Conservation (phyloP, 2,113 vertebrate genomes). For the Callipepla squamata region DNA sequence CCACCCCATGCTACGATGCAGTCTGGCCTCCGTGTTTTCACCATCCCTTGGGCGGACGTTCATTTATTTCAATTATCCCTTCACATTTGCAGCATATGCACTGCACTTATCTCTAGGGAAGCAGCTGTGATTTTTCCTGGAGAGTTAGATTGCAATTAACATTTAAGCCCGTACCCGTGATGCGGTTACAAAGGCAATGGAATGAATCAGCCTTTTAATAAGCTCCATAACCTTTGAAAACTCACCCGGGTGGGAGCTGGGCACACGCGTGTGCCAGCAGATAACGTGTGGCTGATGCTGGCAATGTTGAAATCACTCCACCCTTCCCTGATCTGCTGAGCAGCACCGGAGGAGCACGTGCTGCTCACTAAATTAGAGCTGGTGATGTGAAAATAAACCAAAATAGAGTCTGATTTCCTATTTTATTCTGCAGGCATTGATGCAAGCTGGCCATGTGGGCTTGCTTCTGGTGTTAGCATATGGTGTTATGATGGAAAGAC, state of each 20-base stretch:
- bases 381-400: neutral
- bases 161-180: neutral
- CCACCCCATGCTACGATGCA: accelerated
- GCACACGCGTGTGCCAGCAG: neutral
- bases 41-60: neutral
- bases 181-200: neutral
- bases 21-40: neutral
- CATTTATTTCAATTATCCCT: neutral
- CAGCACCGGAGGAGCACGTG: accelerated
- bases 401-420: accelerated
- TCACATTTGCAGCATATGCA: neutral
- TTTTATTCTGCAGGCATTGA: neutral
- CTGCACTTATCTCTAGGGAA: constrained; percentile 31
- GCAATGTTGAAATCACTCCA: neutral
- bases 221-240: constrained; percentile 11
- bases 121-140: constrained; percentile 6
- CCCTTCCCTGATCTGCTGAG: neutral
- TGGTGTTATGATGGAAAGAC: neutral
- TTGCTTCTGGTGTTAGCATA: neutral
- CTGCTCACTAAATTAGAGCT: neutral
- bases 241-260: neutral
- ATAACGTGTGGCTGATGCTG: neutral
- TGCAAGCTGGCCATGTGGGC: accelerated
- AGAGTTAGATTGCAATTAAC: constrained; percentile 50
- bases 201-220: constrained; percentile 47